Evolutionary conservation across 2,797 vertebrate species (phyloP).

Genomic region (Enteromius radiatus): DNA sequence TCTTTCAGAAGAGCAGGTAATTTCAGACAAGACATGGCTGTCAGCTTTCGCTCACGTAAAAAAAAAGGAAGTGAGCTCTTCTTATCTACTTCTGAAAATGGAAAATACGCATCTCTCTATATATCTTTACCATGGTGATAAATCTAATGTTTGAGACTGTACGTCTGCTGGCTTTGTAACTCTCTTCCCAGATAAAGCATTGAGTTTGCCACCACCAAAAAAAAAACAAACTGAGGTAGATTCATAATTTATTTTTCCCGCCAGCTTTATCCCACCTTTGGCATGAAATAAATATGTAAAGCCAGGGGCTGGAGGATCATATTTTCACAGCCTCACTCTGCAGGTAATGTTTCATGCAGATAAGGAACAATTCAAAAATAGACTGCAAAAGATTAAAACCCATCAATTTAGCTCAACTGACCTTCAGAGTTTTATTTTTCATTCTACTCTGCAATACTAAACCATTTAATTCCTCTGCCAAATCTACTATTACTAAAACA

Average conservation of each 20-base stretch:
- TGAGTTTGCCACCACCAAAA: constrained; percentile 59
- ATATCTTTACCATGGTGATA: constrained; percentile 27
- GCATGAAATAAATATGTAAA: constrained; percentile 74
- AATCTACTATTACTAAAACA: constrained; percentile 11
- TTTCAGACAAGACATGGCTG: constrained; percentile 16
- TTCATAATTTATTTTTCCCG: constrained; percentile 71
- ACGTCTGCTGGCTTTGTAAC: constrained; percentile 59
- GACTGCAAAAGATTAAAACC: constrained; percentile 65
- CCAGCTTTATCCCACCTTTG: constrained; percentile 69
- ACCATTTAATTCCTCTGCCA: constrained; percentile 10
- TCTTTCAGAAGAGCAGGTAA: neutral
- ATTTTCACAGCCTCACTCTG: constrained; percentile 53
- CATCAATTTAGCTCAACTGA: constrained; percentile 41
- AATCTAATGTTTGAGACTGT: constrained; percentile 20
- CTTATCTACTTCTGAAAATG: constrained; percentile 24
- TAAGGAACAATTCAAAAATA: constrained; percentile 66
- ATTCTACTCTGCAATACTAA: constrained; percentile 1
- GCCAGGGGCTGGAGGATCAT: constrained; percentile 30
- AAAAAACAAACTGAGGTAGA: constrained; percentile 62
- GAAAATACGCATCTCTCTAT: constrained; percentile 36
- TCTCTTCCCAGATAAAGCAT: constrained; percentile 59
- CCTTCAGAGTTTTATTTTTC: constrained; percentile 26
- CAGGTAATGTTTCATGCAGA: constrained; percentile 69
- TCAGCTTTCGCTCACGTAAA: constrained; percentile 27
- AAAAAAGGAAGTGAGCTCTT: constrained; percentile 3